Percentiles rank a stretch among this genome's conserved stretches.
phyloP scores from a whole-genome alignment of 30 jellyfish, hydroid and myxozoan species.

The Aurelia coerulea region DNA sequence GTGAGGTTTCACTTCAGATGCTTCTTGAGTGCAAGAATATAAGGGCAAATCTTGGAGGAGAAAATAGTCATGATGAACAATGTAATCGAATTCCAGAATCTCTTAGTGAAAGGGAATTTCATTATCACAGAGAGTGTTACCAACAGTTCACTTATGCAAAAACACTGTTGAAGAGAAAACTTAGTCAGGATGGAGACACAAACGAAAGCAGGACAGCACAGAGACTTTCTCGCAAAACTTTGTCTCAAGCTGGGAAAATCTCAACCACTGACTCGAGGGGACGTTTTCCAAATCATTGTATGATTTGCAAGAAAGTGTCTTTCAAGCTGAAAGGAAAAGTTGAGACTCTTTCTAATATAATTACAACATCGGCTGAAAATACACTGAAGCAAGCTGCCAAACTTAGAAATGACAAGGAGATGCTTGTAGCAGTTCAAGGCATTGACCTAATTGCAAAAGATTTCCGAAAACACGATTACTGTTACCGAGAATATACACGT shows the following conservation, averaged over 20 bases:
- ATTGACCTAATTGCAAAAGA: slow-evolving; percentile 62
- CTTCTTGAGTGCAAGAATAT: slow-evolving; percentile 56
- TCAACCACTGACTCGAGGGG: slow-evolving; percentile 41
- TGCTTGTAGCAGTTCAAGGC: slow-evolving; percentile 38
- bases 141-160: too few species aligned
- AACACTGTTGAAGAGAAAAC: slow-evolving; percentile 30
- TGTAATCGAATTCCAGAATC: too few species aligned
- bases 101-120: too few species aligned
- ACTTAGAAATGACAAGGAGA: slow-evolving; percentile 30
- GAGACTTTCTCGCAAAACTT: slow-evolving; percentile 4
- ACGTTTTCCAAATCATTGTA: slow-evolving; percentile 33
- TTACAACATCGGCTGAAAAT: slow-evolving; percentile 39
- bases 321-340: slow-evolving; percentile 11
- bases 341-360: slow-evolving; percentile 26
- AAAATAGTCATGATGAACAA: too few species aligned
- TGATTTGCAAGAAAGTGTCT: slow-evolving; percentile 40
- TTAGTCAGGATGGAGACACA: neutral
- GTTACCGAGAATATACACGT: slow-evolving; percentile 44
- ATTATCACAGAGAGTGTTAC: too few species aligned
- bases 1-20: slow-evolving; percentile 16
- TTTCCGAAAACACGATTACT: slow-evolving; percentile 44
- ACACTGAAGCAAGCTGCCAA: slow-evolving; percentile 54
- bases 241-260: slow-evolving; percentile 9
- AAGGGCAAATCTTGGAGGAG: slow-evolving; percentile 48
- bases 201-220: slow-evolving; percentile 8